Evolutionary conservation across 2,113 vertebrate genomes (phyloP), one percentile per base, ranked within the genome.

Genomic region (Cepphus grylle): DNA sequence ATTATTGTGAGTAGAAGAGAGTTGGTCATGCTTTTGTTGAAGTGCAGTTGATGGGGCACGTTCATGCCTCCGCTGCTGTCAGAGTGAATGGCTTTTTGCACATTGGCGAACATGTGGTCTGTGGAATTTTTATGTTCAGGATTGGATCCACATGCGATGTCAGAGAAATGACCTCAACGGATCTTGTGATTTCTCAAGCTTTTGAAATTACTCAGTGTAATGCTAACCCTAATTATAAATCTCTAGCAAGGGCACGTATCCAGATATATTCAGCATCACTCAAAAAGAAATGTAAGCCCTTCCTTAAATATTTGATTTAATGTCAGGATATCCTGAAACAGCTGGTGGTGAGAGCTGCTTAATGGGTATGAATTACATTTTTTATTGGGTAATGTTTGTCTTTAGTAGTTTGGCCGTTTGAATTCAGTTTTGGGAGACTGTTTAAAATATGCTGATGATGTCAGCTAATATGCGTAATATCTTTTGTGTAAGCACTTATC

Each of bases 291-390:
- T 42, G 11, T 56, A 94, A 91, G 45, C 49, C 53, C 8, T 82
- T 91, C 56, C 66, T 91, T 79, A 94, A 93, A 79, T 95, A 85
- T 85, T 91, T 95, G 74, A 80, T 90, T 94, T 88, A 96, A 61
- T 89, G 66, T 69, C 70, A 88, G 66, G 58, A 79, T 95, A 90
- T 90, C 87, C 90, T 95, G 90, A 91, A 96, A 82, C 53, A 93
- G 78, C 58, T 91, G 53, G 13, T 93, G 50, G 50, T 86, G 76
- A 97, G 42, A 86, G 76, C 55, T 58, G 49, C 38, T 77, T 93
- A 87, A 82, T 69, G 70, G 34, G 53, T 82, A n/a, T 73, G 62
- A 94, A 87, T 58, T 85, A 56, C 29, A 2, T 62, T 69, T 92
- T 47, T 8, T 27, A 59, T 59, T 79, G 52, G 52, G n/a, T 78